These are phyloP conservation scores for Noctuana brunneofusca DNA, from an alignment of 2,888 invertebrate species.

Conservation along the genomic window DNA sequence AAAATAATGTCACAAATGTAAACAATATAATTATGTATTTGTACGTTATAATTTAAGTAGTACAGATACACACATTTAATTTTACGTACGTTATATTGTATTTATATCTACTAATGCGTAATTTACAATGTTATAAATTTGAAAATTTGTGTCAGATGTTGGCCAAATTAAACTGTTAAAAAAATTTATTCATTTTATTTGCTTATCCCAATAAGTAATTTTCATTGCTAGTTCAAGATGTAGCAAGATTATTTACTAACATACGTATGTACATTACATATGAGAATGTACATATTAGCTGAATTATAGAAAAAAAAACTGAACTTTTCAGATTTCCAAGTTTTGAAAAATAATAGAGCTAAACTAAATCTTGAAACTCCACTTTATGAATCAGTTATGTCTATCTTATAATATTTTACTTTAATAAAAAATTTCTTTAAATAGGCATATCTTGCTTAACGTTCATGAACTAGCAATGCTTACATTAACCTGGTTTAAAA, in stretches of 20 bases:
- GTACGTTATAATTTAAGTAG: background rate
- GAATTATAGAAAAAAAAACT: too few relatives aligned
- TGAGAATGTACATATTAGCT: too few relatives aligned
- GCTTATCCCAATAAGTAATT: background rate
- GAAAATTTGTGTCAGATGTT: background rate
- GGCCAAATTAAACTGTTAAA: background rate
- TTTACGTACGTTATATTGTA: background rate
- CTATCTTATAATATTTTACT: too few relatives aligned
- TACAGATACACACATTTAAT: background rate
- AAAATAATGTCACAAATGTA: constrained; percentile 6
- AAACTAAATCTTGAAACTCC: too few relatives aligned
- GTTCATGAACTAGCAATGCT: background rate
- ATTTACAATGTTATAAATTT: background rate
- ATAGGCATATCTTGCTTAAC: background rate
- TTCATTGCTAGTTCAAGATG: background rate
- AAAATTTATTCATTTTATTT: background rate
- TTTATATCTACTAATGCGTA: background rate
- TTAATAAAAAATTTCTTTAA: background rate
- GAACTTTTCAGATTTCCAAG: too few relatives aligned
- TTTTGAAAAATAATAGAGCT: too few relatives aligned
- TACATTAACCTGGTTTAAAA: background rate
- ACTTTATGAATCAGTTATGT: too few relatives aligned
- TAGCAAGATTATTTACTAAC: background rate
- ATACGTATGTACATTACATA: too few relatives aligned
- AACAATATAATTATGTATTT: background rate